Evolutionary conservation across 2,797 vertebrate genomes (phyloP).

Genomic region (Sus cebifrons): DNA sequence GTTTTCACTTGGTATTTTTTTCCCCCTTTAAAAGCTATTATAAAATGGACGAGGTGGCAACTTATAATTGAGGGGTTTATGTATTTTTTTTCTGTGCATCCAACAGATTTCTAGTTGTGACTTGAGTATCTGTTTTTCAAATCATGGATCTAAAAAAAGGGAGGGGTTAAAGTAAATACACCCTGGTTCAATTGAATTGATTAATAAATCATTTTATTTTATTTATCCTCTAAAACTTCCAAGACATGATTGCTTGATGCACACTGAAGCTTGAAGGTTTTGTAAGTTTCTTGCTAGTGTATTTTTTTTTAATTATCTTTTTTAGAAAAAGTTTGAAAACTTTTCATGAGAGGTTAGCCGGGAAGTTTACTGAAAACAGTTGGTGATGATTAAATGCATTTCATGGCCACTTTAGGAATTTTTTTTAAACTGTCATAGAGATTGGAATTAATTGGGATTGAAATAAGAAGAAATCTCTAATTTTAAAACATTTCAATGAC

Average conservation of each 20-base stretch:
- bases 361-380: constrained; percentile 42
- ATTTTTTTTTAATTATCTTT: background rate
- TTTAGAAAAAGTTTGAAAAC: background rate
- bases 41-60: constrained; percentile 25
- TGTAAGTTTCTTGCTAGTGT: constrained; percentile 33
- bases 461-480: constrained; percentile 54
- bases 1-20: constrained; percentile 40
- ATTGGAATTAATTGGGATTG: constrained; percentile 10
- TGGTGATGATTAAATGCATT: constrained; percentile 35
- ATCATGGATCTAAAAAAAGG: background rate
- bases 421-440: constrained; percentile 25
- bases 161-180: constrained; percentile 27
- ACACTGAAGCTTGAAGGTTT: background rate
- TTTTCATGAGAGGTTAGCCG: constrained; percentile 28
- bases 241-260: constrained; percentile 6
- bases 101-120: constrained; percentile 14
- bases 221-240: constrained; percentile 47
- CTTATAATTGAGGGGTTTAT: background rate
- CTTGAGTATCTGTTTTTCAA: constrained; percentile 44
- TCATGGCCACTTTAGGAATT: background rate
- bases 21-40: background rate
- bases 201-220: constrained; percentile 55
- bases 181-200: background rate
- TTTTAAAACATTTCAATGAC: constrained; percentile 66
- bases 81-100: background rate